Conservation (phyloP, 2,113 vertebrate species). For the Rallus limicola region DNA sequence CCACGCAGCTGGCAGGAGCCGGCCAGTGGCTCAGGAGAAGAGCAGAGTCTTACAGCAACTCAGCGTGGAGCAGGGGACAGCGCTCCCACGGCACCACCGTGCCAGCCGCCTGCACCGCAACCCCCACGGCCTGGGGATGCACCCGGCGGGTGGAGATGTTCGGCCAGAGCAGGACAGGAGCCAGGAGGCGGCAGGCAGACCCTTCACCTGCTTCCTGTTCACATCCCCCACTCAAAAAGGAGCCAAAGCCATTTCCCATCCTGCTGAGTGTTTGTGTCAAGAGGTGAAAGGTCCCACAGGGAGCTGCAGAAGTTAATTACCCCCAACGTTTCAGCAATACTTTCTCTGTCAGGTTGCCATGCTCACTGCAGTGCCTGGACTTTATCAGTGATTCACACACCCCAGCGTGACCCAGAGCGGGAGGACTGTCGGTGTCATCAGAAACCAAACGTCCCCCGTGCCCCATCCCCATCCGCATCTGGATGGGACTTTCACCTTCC, state of each 20-base stretch:
- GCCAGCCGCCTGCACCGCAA: too few relatives aligned
- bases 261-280: background rate
- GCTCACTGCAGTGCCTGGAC: accelerated
- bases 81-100: too few relatives aligned
- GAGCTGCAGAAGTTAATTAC: background rate
- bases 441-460: too few relatives aligned
- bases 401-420: accelerated
- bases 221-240: background rate
- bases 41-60: background rate
- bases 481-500: background rate
- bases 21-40: background rate
- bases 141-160: accelerated
- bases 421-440: accelerated
- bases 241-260: too few relatives aligned
- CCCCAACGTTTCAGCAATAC: accelerated
- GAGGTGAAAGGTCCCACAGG: background rate
- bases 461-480: background rate
- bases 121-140: background rate
- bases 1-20: constrained; percentile 15
- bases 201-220: background rate
- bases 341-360: background rate
- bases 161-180: background rate
- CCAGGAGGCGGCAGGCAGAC: background rate
- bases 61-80: background rate
- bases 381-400: accelerated